Base-by-base conservation (phyloP, 2,888 invertebrate species). In the Chymomyza amoena region DNA sequence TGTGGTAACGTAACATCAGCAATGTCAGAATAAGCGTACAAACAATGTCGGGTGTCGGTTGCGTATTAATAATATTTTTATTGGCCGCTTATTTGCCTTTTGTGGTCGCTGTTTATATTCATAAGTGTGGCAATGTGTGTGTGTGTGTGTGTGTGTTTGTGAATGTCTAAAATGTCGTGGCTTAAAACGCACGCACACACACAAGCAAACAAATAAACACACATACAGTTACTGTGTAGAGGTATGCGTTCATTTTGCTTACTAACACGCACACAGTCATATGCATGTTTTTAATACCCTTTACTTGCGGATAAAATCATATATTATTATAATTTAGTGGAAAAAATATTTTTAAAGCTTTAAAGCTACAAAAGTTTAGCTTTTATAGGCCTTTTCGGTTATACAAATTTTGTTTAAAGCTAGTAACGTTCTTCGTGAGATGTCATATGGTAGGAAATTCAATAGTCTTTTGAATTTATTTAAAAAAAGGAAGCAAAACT, bases 61-160 rank as follows among this genome's bases (percentile, higher is more conserved):
- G 79, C 78, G 78, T 84, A 84, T 76, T 84, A 83, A 83, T 84
- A 84, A 83, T 83, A 83, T 77, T 83, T 83, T 84, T 83, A 83
- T 83, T 84, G 77, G 77, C 75, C 84, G 81, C 81, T 77, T 84
- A 82, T 83, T 83, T 84, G 81, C 78, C 81, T 84, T 78, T 64
- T 70, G 78, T 59, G 76, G 74, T 66, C 59, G 6, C 54, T 54
- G 18, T 20, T 20, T 16, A 20, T 20, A 20, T 20, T 54, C 54
- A 16, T 54, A 20, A 54, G 54, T 18, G 54, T 7, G n/a, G 2
- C 2, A 1, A 0, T 54, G 54, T 54, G n/a, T n/a, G n/a, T n/a
- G n/a, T n/a, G 54, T 54, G 54, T n/a, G n/a, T 54, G 54, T 51
- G 51, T 51, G 51, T 51, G 51, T n/a, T n/a, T 51, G 51, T 25